Conservation (phyloP, 2,888 invertebrate genomes). For the Tinea pellionella region DNA sequence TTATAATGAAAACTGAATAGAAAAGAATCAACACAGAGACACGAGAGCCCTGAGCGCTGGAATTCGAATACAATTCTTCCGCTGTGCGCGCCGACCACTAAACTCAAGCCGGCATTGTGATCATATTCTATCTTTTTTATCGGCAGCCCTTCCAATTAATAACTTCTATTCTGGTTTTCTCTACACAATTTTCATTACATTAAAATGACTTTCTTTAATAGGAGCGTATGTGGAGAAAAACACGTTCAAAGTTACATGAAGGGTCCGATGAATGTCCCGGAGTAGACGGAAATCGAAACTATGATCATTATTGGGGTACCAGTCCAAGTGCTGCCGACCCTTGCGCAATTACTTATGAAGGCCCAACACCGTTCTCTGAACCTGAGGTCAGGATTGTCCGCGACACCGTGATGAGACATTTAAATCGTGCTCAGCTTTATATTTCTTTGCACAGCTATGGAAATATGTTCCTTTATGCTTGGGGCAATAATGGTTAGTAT, state of each 20-base stretch:
- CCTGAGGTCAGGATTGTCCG: conserved; percentile 72
- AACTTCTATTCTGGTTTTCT: too few relatives aligned
- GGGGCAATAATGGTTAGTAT: conserved; percentile 71
- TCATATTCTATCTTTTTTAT: too few relatives aligned
- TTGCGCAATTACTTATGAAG: conserved; percentile 74
- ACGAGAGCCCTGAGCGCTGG: too few relatives aligned
- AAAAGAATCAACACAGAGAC: too few relatives aligned
- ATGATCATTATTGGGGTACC: conserved; percentile 77
- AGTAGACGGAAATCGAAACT: conserved; percentile 84
- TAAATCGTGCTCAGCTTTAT: conserved; percentile 70
- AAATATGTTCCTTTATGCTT: conserved; percentile 75
- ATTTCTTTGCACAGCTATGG: conserved; percentile 82
- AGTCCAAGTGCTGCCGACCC: conserved; percentile 52
- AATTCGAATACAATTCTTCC: too few relatives aligned
- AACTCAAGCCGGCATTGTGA: too few relatives aligned
- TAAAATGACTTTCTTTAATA: too few relatives aligned
- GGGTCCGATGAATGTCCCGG: conserved; percentile 70
- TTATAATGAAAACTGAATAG: too few relatives aligned
- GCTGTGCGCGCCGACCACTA: too few relatives aligned
- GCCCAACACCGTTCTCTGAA: conserved; percentile 75
- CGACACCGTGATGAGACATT: conserved; percentile 62
- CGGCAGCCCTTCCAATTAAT: too few relatives aligned
- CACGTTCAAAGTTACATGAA: conserved; percentile 62
- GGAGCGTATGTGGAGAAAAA: conserved; percentile 79
- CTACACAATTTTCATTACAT: too few relatives aligned